These are phyloP conservation scores for Odontomachus brunneus DNA, from an alignment of 1,140 invertebrate species.

Conservation along the genomic window DNA sequence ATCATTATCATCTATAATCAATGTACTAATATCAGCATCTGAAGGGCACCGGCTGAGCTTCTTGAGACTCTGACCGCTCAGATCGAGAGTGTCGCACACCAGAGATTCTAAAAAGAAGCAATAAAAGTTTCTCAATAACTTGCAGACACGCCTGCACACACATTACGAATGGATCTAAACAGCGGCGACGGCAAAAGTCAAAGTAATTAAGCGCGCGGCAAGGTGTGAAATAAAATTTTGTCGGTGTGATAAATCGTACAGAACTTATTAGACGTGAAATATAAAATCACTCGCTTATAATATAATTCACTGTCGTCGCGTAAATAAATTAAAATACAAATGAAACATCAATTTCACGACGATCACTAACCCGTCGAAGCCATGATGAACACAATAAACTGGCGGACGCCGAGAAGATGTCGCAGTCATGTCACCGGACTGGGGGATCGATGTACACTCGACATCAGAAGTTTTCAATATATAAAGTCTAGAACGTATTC, in stretches of 20 bases:
- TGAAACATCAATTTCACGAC: conserved; percentile 12
- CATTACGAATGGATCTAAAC: conserved; percentile 9
- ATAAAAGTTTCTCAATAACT: conserved; percentile 13
- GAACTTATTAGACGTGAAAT: background rate
- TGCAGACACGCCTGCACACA: conserved; percentile 20
- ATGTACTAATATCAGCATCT: conserved; percentile 89
- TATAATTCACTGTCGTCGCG: background rate
- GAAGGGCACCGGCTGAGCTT: conserved; percentile 89
- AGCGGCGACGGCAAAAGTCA: conserved; percentile 28
- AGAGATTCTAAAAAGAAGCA: conserved; percentile 71
- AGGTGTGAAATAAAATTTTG: conserved; percentile 12
- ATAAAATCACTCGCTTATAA: background rate
- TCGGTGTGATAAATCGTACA: background rate
- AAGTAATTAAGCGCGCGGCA: background rate
- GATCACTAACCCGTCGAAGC: conserved; percentile 80
- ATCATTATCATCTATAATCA: conserved; percentile 95
- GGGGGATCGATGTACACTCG: conserved; percentile 16
- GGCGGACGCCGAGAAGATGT: conserved; percentile 73
- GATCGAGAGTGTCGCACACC: conserved; percentile 85
- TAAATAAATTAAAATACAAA: background rate
- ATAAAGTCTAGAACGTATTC: no score
- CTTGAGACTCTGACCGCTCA: conserved; percentile 90
- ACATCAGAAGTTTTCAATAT: no score
- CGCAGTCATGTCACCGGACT: conserved; percentile 55
- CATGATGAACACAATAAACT: conserved; percentile 81